Evolutionary conservation across 2,888 invertebrate genomes (phyloP).

Genomic region (Caenorhabditis sinica): DNA sequence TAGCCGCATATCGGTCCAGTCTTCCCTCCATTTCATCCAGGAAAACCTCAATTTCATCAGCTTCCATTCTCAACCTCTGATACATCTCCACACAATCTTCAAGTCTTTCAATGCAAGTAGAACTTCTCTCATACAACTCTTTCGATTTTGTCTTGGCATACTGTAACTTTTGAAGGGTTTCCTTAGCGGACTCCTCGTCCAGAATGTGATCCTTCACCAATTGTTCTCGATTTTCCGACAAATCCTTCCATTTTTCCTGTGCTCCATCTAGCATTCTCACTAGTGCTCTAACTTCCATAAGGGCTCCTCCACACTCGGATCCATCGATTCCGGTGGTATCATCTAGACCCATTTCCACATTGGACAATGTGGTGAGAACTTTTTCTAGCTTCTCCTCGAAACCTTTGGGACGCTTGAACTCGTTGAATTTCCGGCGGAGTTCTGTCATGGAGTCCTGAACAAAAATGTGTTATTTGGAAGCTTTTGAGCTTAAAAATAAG

Average conservation of each 20-base stretch:
- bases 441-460: constrained; percentile 69
- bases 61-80: constrained; percentile 53
- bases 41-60: constrained; percentile 67
- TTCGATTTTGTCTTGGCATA: constrained; percentile 66
- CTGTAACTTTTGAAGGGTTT: constrained; percentile 60
- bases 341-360: constrained; percentile 78
- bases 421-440: constrained; percentile 69
- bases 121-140: constrained; percentile 71
- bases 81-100: constrained; percentile 76
- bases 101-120: constrained; percentile 73
- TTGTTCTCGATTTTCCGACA: constrained; percentile 57
- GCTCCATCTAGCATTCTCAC: constrained; percentile 61
- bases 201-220: constrained; percentile 69
- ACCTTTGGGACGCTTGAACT: constrained; percentile 80
- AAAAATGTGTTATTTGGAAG: not conserved
- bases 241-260: constrained; percentile 56
- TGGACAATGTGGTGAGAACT: constrained; percentile 63
- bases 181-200: constrained; percentile 65
- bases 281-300: constrained; percentile 67
- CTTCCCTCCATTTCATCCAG: constrained; percentile 68
- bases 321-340: constrained; percentile 77
- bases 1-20: constrained; percentile 68
- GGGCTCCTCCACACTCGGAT: constrained; percentile 68
- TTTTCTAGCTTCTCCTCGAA: constrained; percentile 76
- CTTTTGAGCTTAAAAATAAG: not conserved